Conservation (phyloP, 2,888 invertebrate species). For the Hydrotaea cyrtoneurina region DNA sequence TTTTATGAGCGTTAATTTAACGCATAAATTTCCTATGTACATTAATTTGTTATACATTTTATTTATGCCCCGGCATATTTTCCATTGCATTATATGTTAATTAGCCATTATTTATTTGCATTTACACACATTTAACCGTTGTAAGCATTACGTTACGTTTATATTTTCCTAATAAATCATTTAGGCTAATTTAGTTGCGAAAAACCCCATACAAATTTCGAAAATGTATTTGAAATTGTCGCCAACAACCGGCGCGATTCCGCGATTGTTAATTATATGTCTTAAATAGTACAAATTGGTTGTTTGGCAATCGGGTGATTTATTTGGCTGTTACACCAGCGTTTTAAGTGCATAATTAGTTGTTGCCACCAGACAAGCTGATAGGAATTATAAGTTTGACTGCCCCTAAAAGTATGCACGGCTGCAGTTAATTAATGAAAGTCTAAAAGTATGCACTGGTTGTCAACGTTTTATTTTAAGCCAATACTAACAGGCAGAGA, state of each 20-base stretch:
- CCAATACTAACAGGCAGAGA: neutral
- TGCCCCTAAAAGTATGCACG: neutral
- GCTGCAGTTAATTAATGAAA: neutral
- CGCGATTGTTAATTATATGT: too few relatives aligned
- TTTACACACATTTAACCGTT: too few relatives aligned
- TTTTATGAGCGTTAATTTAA: too few relatives aligned
- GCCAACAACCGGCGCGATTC: too few relatives aligned
- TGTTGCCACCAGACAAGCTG: neutral
- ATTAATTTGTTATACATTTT: conserved; percentile 34
- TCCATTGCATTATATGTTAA: too few relatives aligned
- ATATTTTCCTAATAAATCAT: neutral
- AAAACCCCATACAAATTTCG: neutral
- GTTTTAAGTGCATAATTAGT: conserved; percentile 4
- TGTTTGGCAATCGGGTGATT: neutral
- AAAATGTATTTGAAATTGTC: neutral
- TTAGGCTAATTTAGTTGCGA: neutral
- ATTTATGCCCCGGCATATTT: too few relatives aligned
- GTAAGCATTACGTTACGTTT: too few relatives aligned
- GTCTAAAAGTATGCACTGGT: neutral
- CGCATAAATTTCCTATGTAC: too few relatives aligned
- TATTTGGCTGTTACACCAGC: neutral
- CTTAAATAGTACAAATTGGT: neutral
- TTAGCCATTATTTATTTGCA: too few relatives aligned
- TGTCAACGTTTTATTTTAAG: neutral
- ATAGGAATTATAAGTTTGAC: neutral